Conservation (phyloP, 2,113 vertebrate species). For the Ochotona princeps region DNA sequence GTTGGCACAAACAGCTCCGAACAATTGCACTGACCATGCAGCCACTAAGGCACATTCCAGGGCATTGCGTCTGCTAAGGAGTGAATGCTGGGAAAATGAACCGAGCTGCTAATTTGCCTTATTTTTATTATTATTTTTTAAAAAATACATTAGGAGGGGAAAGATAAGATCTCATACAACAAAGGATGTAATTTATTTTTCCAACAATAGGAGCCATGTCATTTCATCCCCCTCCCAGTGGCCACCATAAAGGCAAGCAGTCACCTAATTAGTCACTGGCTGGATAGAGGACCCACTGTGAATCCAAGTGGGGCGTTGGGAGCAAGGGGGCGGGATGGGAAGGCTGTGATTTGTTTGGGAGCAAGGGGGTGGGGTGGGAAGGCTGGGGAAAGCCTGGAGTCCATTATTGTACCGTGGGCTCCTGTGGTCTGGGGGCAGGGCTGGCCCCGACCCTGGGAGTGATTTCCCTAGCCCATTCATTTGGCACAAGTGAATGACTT, state of each 20-base stretch:
- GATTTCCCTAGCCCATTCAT: conserved; percentile 52
- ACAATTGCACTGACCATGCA: conserved; percentile 43
- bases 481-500: conserved; percentile 49
- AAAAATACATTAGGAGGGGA: not conserved
- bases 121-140: conserved; percentile 36
- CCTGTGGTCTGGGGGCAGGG: not conserved
- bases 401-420: conserved; percentile 33
- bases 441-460: conserved; percentile 19
- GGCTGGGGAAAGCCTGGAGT: not conserved
- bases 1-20: conserved; percentile 50
- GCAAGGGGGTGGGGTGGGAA: not conserved
- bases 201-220: conserved; percentile 77
- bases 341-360: conserved; percentile 46
- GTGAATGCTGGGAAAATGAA: conserved; percentile 76
- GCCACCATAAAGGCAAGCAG: conserved; percentile 84
- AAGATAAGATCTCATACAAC: conserved; percentile 74
- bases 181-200: conserved; percentile 87
- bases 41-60: conserved; percentile 58
- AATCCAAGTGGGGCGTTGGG: conserved; percentile 78
- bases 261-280: conserved; percentile 85
- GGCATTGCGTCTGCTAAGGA: conserved; percentile 53
- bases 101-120: conserved; percentile 77
- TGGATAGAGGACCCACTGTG: conserved; percentile 78
- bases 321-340: not conserved
- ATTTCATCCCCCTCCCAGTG: conserved; percentile 76